Evolutionary conservation across 2,113 vertebrate genomes (phyloP).

Genomic region (Willisornis vidua): DNA sequence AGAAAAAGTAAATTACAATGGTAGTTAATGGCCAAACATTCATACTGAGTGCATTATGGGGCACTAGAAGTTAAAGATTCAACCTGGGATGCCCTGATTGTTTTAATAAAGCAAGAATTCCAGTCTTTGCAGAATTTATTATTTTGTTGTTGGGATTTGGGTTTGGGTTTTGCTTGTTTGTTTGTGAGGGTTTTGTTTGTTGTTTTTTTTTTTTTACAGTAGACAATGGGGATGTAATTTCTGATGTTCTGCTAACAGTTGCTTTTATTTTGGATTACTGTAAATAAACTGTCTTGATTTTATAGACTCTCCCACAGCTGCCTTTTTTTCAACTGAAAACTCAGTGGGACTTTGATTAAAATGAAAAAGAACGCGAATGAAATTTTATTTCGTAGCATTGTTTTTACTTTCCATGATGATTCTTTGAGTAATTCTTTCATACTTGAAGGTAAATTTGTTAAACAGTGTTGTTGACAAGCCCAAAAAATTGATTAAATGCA

Average conservation of each 20-base stretch:
- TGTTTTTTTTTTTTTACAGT: not conserved
- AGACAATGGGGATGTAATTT: not conserved
- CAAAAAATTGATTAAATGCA: not conserved
- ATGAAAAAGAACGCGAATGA: not conserved
- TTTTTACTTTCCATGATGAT: not conserved
- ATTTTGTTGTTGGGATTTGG: not conserved
- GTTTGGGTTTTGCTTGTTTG: not conserved
- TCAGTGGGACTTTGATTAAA: not conserved
- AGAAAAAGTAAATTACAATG: not conserved
- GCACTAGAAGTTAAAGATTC: not conserved
- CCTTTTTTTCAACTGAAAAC: not conserved
- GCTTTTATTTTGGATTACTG: not conserved
- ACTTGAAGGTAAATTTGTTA: not conserved
- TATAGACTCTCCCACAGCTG: not conserved
- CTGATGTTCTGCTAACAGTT: not conserved
- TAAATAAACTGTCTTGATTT: not conserved
- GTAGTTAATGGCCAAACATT: not conserved
- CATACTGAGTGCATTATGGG: not conserved
- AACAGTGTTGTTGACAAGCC: not conserved
- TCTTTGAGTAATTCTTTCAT: not conserved
- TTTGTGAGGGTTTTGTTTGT: not conserved
- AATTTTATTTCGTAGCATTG: not conserved
- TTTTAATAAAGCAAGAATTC: not conserved
- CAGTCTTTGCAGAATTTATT: not conserved
- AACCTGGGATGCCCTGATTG: not conserved